Base-by-base conservation (phyloP, 2,888 invertebrate species). In the Lepidochitona cinerea region DNA sequence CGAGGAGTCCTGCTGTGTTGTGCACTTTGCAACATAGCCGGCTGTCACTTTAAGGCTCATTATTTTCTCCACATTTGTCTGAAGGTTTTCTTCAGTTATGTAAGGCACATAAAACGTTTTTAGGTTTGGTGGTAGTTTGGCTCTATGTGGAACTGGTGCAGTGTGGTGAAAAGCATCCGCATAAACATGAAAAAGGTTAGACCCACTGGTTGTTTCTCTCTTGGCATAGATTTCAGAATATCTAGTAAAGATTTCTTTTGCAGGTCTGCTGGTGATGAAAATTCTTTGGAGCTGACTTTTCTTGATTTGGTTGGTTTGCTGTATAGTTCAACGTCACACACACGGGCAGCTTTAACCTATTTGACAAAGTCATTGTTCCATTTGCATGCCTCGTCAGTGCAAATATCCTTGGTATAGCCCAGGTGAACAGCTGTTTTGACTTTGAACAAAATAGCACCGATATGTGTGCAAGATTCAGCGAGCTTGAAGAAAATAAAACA, bases 391-490 rank as follows among this genome's bases (percentile, higher is more conserved):
- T 41, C 29, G 26, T 68, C 70, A 35, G 78, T 78, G 41, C 75
- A 78, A 0, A 75, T 66, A 29, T 49, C 14, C 14, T 33, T 36
- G 0, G 75, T 78, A 33, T 78, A 78, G 5, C 78, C 75, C 1
- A 72, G 37, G n/a, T 74, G 37, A 9, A 75, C 74, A 2, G 75
- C 75, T 67, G 78, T 72, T 36, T 78, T 75, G n/a, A 78, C 75
- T 65, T 75, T 75, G 54, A 71, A 78, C 0, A 74, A 36, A 12
- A 70, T n/a, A 6, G 78, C 78, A 7, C 72, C 78, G 36, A 75
- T 35, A 41, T 75, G 73, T 12, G 74, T 74, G 35, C 78, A 78
- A 18, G 75, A 68, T 49, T 75, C 75, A 9, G 75, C 77, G 0
- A 71, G 37, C 68, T 73, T 77, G 75, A 64, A 77, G 72, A 66